phyloP scores from a whole-genome alignment of 2,113 vertebrate species.

The Ophthalmolycus amberensis region DNA sequence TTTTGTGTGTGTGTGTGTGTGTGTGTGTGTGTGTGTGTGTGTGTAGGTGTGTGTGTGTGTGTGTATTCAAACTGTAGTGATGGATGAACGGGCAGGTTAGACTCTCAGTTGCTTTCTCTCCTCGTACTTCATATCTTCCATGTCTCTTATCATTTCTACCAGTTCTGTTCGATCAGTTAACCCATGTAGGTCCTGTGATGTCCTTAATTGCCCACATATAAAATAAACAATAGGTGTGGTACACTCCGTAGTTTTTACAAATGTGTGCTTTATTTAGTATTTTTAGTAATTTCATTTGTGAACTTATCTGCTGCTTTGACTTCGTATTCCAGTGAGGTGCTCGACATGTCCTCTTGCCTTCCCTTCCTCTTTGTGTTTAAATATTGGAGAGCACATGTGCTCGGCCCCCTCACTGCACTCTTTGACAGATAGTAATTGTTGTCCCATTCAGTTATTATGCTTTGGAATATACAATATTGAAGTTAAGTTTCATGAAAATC shows the following conservation, averaged over 20 bases:
- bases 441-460: background rate
- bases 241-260: background rate
- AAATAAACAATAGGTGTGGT: background rate
- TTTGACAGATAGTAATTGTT: background rate
- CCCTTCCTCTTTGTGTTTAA: background rate
- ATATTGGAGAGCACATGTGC: background rate
- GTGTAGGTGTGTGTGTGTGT: background rate
- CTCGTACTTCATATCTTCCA: background rate
- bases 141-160: background rate
- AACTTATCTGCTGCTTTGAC: background rate
- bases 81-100: background rate
- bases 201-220: background rate
- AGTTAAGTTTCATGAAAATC: background rate
- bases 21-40: conserved; percentile 16
- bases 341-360: background rate
- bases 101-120: background rate
- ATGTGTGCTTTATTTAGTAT: background rate
- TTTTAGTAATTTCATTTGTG: background rate
- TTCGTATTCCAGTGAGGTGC: background rate
- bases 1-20: conserved; percentile 13
- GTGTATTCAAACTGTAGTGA: background rate
- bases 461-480: background rate
- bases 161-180: background rate
- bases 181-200: background rate
- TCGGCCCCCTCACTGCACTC: background rate